These are phyloP conservation scores for Rattus norvegicus DNA, from an alignment of 2,113 vertebrate genomes.

Conservation along the genomic window DNA sequence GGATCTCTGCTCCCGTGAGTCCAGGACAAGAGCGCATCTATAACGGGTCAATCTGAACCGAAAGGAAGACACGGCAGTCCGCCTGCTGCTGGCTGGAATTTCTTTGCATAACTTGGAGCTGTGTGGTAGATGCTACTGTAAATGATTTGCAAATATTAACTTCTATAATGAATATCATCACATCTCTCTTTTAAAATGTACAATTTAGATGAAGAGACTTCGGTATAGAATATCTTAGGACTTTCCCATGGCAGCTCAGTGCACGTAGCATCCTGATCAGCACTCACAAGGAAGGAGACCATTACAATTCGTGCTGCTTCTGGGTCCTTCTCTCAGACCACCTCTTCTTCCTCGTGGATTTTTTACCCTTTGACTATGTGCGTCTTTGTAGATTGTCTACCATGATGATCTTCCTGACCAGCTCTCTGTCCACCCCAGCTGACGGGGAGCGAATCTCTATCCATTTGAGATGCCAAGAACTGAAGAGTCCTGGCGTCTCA, in stretches of 20 bases:
- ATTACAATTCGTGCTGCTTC: not conserved
- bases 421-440: not conserved
- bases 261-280: not conserved
- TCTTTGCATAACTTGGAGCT: not conserved
- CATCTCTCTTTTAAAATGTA: not conserved
- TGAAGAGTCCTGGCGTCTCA: slow-evolving; percentile 1
- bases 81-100: not conserved
- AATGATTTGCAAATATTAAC: not conserved
- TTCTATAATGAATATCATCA: not conserved
- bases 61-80: not conserved
- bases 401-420: not conserved
- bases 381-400: not conserved
- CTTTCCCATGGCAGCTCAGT: not conserved
- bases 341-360: not conserved
- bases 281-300: too few species aligned
- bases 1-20: not conserved
- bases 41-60: not conserved
- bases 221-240: not conserved
- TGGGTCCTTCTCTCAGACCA: not conserved
- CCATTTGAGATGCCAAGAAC: slow-evolving; percentile 15
- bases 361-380: not conserved
- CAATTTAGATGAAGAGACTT: not conserved
- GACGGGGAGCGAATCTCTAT: slow-evolving; percentile 50
- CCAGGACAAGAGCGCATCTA: not conserved
- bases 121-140: not conserved